These are phyloP conservation scores for Lasioglossum figueresi DNA, from an alignment of 2,888 invertebrate genomes.

Conservation along the genomic window DNA sequence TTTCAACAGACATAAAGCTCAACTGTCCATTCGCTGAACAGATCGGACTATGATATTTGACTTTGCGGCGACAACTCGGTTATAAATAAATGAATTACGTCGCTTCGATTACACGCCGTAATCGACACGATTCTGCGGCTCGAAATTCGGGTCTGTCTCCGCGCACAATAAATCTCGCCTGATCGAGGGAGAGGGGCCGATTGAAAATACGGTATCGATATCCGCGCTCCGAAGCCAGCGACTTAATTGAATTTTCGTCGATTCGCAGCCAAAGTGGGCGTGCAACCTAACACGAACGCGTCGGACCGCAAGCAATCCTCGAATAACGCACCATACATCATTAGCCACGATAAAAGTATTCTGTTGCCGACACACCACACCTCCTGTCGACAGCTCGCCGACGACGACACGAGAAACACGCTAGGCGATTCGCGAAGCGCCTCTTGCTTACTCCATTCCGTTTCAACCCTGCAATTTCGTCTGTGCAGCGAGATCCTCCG, in stretches of 20 bases:
- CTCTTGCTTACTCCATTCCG: constrained; percentile 32
- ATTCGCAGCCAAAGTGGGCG: constrained; percentile 36
- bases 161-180: not conserved
- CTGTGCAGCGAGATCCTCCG: constrained; percentile 54
- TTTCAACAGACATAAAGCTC: not conserved
- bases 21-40: not conserved
- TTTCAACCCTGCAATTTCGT: constrained; percentile 72
- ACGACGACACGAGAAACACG: constrained; percentile 26
- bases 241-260: constrained; percentile 62
- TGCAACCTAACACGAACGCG: not conserved
- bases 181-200: constrained; percentile 18
- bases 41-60: not conserved
- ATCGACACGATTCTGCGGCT: not conserved
- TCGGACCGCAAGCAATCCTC: not conserved
- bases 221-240: constrained; percentile 2
- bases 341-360: constrained; percentile 62
- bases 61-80: not conserved
- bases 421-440: constrained; percentile 20
- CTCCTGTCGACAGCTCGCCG: constrained; percentile 68
- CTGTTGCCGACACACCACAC: constrained; percentile 53
- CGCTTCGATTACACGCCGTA: not conserved
- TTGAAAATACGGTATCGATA: constrained; percentile 30
- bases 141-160: not conserved
- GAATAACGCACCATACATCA: constrained; percentile 43
- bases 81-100: not conserved